Evolutionary conservation across 1,140 invertebrate species (phyloP).

Genomic region (Pogonomyrmex californicus): DNA sequence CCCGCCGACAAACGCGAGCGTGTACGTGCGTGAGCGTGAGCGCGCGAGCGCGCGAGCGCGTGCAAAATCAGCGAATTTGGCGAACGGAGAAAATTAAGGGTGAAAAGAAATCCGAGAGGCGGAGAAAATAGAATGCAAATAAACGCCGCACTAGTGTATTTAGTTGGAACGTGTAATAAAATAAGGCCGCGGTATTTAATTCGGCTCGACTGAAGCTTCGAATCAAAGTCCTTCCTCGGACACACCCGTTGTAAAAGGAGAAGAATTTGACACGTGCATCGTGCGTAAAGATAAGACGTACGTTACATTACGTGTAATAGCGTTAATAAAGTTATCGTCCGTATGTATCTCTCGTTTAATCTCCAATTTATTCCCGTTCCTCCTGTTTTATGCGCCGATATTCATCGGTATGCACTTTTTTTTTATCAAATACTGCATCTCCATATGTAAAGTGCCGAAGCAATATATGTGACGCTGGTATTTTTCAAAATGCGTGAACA

Average conservation of each 20-base stretch:
- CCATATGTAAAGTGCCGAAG: not conserved
- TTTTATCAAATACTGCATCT: not conserved
- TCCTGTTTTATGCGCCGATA: constrained; percentile 23
- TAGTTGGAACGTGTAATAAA: constrained; percentile 29
- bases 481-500: constrained; percentile 17
- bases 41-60: not conserved
- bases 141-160: constrained; percentile 36
- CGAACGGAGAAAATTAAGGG: constrained; percentile 33
- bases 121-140: constrained; percentile 62
- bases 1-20: constrained; percentile 44
- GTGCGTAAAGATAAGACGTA: not conserved
- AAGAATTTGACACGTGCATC: not conserved
- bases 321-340: constrained; percentile 33
- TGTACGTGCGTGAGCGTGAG: not conserved
- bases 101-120: not conserved
- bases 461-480: not conserved
- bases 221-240: constrained; percentile 4
- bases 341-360: constrained; percentile 1
- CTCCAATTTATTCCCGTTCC: constrained; percentile 19
- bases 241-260: not conserved
- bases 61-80: constrained; percentile 33
- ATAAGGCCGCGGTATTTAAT: not conserved
- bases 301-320: constrained; percentile 20
- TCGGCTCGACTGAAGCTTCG: not conserved
- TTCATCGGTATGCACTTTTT: constrained; percentile 1